A percentile compares a stretch with the other conserved stretches of the same genome.
phyloP scores from a whole-genome alignment of 2,797 vertebrate species.

The Danio kyathit region DNA sequence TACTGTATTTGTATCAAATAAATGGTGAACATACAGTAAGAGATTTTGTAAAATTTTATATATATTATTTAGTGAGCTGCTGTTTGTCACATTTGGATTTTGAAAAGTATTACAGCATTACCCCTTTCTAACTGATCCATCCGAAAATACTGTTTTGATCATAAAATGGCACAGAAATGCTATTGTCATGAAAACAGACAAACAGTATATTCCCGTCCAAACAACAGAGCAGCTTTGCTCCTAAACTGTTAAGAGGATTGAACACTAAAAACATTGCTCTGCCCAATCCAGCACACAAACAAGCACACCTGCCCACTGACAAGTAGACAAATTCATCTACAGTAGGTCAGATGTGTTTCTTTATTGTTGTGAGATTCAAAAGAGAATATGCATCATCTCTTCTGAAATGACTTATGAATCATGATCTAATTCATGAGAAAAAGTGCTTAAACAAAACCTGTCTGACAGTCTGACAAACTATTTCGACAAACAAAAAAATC shows the following conservation, averaged over 20 bases:
- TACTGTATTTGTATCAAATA: not conserved
- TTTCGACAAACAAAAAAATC: not conserved
- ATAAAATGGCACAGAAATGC: conserved; percentile 34
- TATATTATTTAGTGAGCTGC: not conserved
- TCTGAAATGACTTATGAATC: not conserved
- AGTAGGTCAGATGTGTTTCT: conserved; percentile 35
- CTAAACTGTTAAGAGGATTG: conserved; percentile 77
- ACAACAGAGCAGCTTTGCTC: conserved; percentile 60
- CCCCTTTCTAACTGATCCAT: not conserved
- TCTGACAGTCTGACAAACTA: not conserved
- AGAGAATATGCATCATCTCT: not conserved
- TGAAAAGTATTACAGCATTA: not conserved
- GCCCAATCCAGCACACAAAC: conserved; percentile 9
- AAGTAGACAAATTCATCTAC: not conserved
- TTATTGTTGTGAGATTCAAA: not conserved
- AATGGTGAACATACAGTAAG: not conserved
- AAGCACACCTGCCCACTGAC: not conserved
- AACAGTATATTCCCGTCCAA: conserved; percentile 59
- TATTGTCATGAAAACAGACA: conserved; percentile 53
- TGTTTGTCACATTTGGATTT: not conserved
- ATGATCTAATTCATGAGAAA: not conserved
- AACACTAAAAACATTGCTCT: conserved; percentile 61
- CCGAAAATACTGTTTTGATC: conserved; percentile 1
- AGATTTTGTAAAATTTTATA: no score
- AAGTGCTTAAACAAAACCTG: no score